Base-by-base conservation (phyloP, 2,888 invertebrate genomes). In the Panzeria rudis region DNA sequence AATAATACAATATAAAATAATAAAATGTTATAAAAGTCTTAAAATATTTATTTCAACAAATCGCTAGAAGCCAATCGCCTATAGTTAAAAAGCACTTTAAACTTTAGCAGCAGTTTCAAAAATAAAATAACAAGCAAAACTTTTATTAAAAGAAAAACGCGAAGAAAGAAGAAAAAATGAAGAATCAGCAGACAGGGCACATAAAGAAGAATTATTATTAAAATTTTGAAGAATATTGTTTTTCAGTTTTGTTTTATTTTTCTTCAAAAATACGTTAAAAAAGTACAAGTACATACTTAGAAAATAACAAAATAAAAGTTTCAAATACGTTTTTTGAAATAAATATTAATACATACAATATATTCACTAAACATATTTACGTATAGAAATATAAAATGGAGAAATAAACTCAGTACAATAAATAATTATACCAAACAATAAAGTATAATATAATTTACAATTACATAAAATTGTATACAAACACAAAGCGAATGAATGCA, bases 11-110 rank as follows among this genome's bases (percentile, higher is more conserved):
- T 25, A 35, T 8, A 23, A 23, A 44, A 32, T 29, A 77, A 62
- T 32, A 52, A 17, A 41, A 71, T 38, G 4, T 61, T 52, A 15
- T 11, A 41, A 69, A 47, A 47, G 38, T 69, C 66, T 17, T 20
- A 5, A 73, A 72, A 56, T 52, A 66, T 32, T 77, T 44, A 59
- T 44, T 50, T 7, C 4, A 66, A 54, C 23, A 44, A 79, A 44
- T 23, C 32, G 23, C 71, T 44, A 17, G 44, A 69, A 84, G 75
- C 75, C 78, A 84, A 79, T 41, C 64, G 75, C 75, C 54, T 17
- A 23, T 15, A 61, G 15, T 8, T 17, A 64, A 20, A 68, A 73
- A 56, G 56, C 64, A 50, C 56, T 80, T 72, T 1, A 38, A 72
- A 72, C 64, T 80, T 72, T 44, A 32, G 38, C 61, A 80, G 75